A percentile compares a stretch with the other conserved stretches of the same genome.
phyloP scores from a whole-genome alignment of 2,888 invertebrate species.

The Pristionchus japonicus region DNA sequence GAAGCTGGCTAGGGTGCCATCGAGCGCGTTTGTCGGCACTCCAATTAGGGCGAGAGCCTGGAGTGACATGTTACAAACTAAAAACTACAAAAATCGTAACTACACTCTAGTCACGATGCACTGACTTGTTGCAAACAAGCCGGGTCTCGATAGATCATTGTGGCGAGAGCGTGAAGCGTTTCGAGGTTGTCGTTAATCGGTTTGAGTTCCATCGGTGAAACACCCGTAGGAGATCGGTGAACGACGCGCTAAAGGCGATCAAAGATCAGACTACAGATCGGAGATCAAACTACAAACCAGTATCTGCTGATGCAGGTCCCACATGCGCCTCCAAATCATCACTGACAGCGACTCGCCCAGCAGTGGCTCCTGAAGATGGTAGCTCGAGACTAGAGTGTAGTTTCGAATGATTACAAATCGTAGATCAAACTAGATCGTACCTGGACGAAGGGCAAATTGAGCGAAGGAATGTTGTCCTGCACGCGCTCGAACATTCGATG shows the following conservation, averaged over 20 bases:
- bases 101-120: neutral
- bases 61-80: neutral
- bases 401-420: neutral
- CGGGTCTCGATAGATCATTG: neutral
- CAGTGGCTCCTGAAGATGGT: neutral
- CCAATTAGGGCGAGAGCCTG: neutral
- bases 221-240: neutral
- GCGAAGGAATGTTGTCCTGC: neutral
- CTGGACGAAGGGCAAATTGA: neutral
- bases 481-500: neutral
- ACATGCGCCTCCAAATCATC: constrained; percentile 21
- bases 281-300: neutral
- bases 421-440: neutral
- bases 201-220: neutral
- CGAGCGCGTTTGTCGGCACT: neutral
- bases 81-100: neutral
- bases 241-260: neutral
- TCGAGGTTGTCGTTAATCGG: neutral
- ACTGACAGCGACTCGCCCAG: neutral
- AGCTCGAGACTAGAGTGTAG: neutral
- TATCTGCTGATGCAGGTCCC: neutral
- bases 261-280: neutral
- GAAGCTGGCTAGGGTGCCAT: neutral
- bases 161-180: neutral
- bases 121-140: neutral